Evolutionary conservation across 2,888 invertebrate species (phyloP), one percentile per base, ranked within the genome.

Genomic region (Ophion ventricosus): DNA sequence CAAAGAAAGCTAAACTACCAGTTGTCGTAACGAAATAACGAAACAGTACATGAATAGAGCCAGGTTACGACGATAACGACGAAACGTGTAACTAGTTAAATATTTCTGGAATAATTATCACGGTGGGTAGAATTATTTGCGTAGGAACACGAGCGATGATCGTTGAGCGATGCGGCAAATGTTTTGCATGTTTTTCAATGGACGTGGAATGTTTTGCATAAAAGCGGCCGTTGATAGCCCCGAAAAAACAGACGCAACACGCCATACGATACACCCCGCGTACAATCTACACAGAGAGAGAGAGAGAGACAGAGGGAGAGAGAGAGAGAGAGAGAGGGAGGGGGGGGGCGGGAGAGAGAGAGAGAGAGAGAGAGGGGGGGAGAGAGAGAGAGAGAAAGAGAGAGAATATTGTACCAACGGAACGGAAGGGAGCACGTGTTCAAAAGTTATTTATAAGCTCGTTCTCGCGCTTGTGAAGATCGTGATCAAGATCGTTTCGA

Each of bases 371-470:
- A 43, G 14, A 43, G 43, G 11, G 49, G 17, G 17, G 17, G 2
- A 49, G 49, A 49, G 17, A 49, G 49, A 49, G 49, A 49, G 3
- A 49, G 3, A 49, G 49, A 49, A 17, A 17, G 56, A 63, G 23
- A 82, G 77, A 82, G 73, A 77, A 77, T 82, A 73, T 61, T 72
- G 10, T 40, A 74, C 74, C 61, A 29, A 54, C 26, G 54, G 35
- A 59, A 66, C 26, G 35, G 66, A 67, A 26, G 20, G 49, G 67
- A 73, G 77, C 77, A 78, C 82, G 77, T 82, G 77, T 77, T 78
- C 25, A 56, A 67, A 82, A 82, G 73, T 82, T 82, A 82, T 82
- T 82, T 82, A 73, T 82, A 82, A 67, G 64, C 64, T 81, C 25
- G 25, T 40, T 54, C 78, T 43, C 35, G 25, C 25, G 57, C 26